Percentiles rank a stretch among this genome's conserved stretches.
Evolutionary conservation across 2,888 invertebrate species (phyloP).

Genomic region (Magallana nippona): DNA sequence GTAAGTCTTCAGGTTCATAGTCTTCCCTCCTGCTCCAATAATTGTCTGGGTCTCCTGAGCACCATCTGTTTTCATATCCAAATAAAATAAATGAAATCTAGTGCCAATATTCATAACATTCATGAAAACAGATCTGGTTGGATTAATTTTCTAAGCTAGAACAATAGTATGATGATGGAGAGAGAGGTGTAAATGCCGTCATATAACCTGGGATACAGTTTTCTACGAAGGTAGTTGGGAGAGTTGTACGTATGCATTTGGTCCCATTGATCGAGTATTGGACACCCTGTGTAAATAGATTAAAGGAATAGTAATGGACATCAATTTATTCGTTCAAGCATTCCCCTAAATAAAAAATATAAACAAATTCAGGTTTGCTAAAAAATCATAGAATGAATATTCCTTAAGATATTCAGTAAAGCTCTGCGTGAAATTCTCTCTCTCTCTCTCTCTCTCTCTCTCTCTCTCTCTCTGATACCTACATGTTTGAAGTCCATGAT

Average conservation of each 20-base stretch:
- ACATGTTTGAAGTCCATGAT: constrained; percentile 46
- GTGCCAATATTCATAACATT: no score
- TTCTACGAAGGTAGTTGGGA: constrained; percentile 32
- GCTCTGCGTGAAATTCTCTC: no score
- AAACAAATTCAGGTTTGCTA: not conserved
- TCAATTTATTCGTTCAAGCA: no score
- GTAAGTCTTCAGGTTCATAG: constrained; percentile 40
- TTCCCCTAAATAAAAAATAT: no score
- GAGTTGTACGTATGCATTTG: constrained; percentile 42
- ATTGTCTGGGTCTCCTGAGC: constrained; percentile 34
- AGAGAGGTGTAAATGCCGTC: not conserved
- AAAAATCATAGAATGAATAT: not conserved
- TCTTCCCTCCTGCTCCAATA: constrained; percentile 35
- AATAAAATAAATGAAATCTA: not conserved
- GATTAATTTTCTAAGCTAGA: no score
- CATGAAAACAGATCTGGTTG: no score
- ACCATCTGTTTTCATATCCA: constrained; percentile 32
- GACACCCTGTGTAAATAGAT: constrained; percentile 37
- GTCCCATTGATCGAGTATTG: constrained; percentile 49
- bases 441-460: no score
- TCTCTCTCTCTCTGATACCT: constrained; percentile 1
- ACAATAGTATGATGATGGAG: not conserved
- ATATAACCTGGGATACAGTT: constrained; percentile 48
- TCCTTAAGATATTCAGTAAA: no score
- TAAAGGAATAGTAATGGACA: not conserved